Evolutionary conservation across 2,113 vertebrate species (phyloP), one percentile per base, ranked within the genome.

Genomic region (Corythornis cristatus): DNA sequence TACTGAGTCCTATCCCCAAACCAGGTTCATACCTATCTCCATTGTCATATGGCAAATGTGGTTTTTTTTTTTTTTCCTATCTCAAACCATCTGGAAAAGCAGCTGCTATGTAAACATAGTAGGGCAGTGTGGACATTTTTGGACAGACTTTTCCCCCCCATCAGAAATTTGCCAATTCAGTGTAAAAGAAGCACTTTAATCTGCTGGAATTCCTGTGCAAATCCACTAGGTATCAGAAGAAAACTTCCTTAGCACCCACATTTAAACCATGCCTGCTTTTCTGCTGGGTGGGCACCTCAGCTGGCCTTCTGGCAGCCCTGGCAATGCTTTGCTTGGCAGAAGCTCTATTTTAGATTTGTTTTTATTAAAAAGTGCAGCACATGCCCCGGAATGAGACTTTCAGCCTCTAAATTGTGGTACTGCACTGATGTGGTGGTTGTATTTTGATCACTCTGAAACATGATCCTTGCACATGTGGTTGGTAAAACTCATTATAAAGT

Each of bases 241-340:
- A 90, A 48, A 20, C 7, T 86, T 77, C 14, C 46, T 83, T 66
- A 79, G 45, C 48, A 82, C 8, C 29, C 25, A 1, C 21, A 15
- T 40, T 88, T 89, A 83, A 80, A 71, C 15, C 0, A 11, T 81
- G 72, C 53, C 72, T 91, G 43, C 28, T 83, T 93, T 73, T 80
- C 51, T 91, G 72, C 25, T 64, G 85, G 88, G 15, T 79, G 91
- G 88, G 64, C 46, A 74, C 80, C 61, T 83, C 68, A 57, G 43
- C 31, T 73, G n/a, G 37, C 56, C 72, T 90, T 77, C 72, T 91
- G 85, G 90, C 93, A 88, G 73, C 51, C 60, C 72, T 60, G 48
- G 65, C 77, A 88, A 67, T 88, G 85, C 80, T 93, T 91, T 93
- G 12, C 57, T 90, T 96, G 93, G 95, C 95, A 93, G 60, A 60